phyloP scores from a whole-genome alignment of 2,888 invertebrate genomes.

The Cabera pusaria region DNA sequence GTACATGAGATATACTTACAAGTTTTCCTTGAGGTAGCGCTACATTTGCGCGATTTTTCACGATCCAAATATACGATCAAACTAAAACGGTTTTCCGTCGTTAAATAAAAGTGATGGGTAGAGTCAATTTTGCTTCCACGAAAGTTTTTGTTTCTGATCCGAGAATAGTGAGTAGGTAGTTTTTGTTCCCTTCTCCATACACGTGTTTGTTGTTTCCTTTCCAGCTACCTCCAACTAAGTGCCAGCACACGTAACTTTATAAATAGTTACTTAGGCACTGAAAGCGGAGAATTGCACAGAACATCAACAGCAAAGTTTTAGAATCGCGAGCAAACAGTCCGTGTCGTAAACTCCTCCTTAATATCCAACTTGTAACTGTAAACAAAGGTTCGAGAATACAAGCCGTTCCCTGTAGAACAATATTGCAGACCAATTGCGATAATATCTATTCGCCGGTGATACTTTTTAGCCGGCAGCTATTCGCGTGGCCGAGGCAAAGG shows the following conservation, averaged over 20 bases:
- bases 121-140: conserved; percentile 10
- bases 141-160: no score
- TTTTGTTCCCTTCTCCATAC: conserved; percentile 5
- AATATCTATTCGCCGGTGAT: conserved; percentile 56
- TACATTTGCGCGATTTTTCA: conserved; percentile 17
- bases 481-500: conserved; percentile 59
- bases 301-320: conserved; percentile 34
- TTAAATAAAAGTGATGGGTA: conserved; percentile 10
- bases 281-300: conserved; percentile 27
- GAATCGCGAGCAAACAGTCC: conserved; percentile 36
- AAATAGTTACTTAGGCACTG: conserved; percentile 27
- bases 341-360: conserved; percentile 39
- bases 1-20: conserved; percentile 18
- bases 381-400: conserved; percentile 42
- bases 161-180: no score
- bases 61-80: conserved; percentile 17
- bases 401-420: conserved; percentile 43
- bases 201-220: conserved; percentile 16
- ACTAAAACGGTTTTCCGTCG: conserved; percentile 13
- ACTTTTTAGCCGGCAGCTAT: conserved; percentile 57
- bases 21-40: conserved; percentile 15
- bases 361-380: conserved; percentile 37
- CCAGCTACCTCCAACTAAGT: conserved; percentile 11
- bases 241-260: conserved; percentile 18
- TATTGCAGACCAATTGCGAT: conserved; percentile 59